Evolutionary conservation across 2,797 vertebrate species (phyloP), one percentile per base, ranked within the genome.

Genomic region (Margarornis squamiger): DNA sequence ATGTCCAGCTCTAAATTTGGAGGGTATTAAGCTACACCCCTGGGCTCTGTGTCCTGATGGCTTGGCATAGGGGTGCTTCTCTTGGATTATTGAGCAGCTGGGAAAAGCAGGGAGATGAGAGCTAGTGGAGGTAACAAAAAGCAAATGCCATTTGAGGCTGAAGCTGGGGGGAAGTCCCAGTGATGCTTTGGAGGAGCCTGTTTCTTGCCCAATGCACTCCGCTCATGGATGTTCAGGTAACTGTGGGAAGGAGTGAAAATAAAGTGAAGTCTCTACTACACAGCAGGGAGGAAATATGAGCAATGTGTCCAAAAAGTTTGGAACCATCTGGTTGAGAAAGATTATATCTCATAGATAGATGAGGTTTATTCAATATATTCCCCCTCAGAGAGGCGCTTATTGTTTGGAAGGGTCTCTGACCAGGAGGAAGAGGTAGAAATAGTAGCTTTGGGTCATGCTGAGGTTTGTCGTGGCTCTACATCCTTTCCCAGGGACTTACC

Each of bases 1-100:
- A 34, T n/a, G 86, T 61, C 86, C 86, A 83, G 52, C 77, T 86
- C 77, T 83, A 83, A 88, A 77, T 92, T 91, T 82, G 86, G 65
- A 90, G 83, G 65, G 57, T n/a, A 46, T 88, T 70, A 66, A 70
- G 73, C 55, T 41, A 0, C 13, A 11, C 46, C 62, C 38, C 34
- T 36, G 72, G 41, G 82, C 67, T 65, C 27, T 5, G 30, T 73
- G 57, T 49, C 14, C 81, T 51, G 26, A 2, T 57, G 76, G 27
- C n/a, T 66, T 73, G 68, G 73, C 55, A 5, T 24, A 46, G 61
- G 26, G 43, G 5, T 48, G 54, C 29, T 89, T 13, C 67, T 72
- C 46, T 38, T 77, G 89, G 71, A 7, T 79, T 48, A 5, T 34
- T n/a, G 79, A 76, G 72, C 75, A 75, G 71, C 62, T 76, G 63